Conservation (phyloP, 2,888 invertebrate species). For the Lochmaea capreae region DNA sequence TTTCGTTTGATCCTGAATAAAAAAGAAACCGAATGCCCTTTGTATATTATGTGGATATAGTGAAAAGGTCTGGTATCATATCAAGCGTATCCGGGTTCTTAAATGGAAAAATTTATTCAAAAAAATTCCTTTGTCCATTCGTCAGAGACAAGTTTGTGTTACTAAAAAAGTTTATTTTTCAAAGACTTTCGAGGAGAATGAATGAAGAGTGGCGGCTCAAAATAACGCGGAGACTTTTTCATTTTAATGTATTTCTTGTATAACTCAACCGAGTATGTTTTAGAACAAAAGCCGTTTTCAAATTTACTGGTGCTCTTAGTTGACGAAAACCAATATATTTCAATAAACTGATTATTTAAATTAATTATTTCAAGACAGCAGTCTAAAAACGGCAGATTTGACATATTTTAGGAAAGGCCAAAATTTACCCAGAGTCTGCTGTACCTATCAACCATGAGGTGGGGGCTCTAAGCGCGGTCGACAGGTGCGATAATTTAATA, state of each 20-base stretch:
- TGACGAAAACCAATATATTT: not conserved
- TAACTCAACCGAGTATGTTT: not conserved
- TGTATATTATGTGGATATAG: slow-evolving; percentile 17
- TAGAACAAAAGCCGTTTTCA: not conserved
- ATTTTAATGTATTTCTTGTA: not conserved
- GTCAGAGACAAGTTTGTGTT: not conserved
- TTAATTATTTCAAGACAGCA: too few species aligned
- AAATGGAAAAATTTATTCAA: not conserved
- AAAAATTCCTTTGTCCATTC: slow-evolving; percentile 5
- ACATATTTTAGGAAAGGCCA: too few species aligned
- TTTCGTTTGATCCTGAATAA: slow-evolving; percentile 25
- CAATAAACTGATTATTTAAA: not conserved
- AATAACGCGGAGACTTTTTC: not conserved
- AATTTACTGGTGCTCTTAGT: not conserved
- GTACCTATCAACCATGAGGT: too few species aligned
- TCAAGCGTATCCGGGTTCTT: not conserved
- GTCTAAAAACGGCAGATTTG: too few species aligned
- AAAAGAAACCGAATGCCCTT: slow-evolving; percentile 17
- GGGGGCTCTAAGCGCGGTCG: too few species aligned
- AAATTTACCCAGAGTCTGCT: too few species aligned
- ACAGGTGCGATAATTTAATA: too few species aligned
- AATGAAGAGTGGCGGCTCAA: not conserved
- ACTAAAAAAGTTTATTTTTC: not conserved
- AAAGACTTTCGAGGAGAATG: not conserved
- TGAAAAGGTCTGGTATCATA: not conserved